These are phyloP conservation scores for Sinella curviseta DNA, from an alignment of 1,140 invertebrate genomes.

Conservation along the genomic window DNA sequence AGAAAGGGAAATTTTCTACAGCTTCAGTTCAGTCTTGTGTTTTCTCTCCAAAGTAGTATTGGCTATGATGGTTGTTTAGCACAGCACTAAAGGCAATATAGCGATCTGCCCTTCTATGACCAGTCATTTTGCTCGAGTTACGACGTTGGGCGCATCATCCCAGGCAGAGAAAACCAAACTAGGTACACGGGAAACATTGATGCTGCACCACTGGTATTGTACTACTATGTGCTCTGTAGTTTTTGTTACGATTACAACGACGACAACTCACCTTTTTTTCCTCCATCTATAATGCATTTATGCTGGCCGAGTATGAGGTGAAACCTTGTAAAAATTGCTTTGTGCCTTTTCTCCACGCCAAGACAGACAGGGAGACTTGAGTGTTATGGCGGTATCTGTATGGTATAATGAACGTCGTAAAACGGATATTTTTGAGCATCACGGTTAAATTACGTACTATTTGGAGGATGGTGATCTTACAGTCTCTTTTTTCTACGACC, in stretches of 20 bases:
- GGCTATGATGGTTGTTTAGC: not conserved
- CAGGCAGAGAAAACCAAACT: not conserved
- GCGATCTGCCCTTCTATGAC: not conserved
- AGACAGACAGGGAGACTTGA: not conserved
- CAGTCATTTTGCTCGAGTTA: not conserved
- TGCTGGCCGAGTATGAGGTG: not conserved
- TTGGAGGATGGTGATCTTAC: not conserved
- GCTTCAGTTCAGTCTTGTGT: not conserved
- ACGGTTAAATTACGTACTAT: not conserved
- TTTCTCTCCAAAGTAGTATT: not conserved
- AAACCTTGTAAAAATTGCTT: slow-evolving; percentile 24
- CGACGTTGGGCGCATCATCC: not conserved
- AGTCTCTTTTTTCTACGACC: not conserved
- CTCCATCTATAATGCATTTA: slow-evolving; percentile 11
- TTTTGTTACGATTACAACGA: not conserved
- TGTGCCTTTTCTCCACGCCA: not conserved
- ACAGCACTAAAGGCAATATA: not conserved
- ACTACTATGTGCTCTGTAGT: not conserved
- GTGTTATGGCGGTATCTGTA: not conserved
- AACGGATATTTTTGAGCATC: slow-evolving; percentile 4
- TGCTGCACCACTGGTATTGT: not conserved
- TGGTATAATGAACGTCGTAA: slow-evolving; percentile 3
- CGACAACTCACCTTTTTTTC: not conserved
- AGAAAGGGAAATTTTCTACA: not conserved
- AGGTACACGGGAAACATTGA: not conserved